Conservation (phyloP, 2,113 vertebrate genomes). For the Xenopus borealis region DNA sequence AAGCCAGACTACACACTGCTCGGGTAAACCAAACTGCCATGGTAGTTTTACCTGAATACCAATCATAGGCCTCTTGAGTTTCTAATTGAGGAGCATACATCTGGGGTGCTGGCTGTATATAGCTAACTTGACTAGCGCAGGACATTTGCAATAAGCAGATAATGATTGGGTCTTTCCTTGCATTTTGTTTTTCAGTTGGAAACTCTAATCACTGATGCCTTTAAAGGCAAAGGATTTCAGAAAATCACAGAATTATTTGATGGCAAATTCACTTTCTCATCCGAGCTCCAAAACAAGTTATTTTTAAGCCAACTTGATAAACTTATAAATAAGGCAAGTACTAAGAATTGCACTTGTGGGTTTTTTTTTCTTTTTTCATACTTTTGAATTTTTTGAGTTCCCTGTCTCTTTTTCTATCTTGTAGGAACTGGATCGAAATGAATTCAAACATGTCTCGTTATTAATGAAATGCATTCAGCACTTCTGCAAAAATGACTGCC, state of each 20-base stretch:
- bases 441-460: slow-evolving; percentile 62
- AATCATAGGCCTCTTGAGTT: too few relatives aligned
- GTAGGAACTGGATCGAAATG: slow-evolving; percentile 74
- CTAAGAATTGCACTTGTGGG: neutral
- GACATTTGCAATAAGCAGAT: too few relatives aligned
- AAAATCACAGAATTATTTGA: slow-evolving; percentile 56
- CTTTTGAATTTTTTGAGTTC: neutral
- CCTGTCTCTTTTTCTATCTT: neutral
- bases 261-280: slow-evolving; percentile 42
- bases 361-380: neutral
- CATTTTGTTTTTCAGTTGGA: slow-evolving; percentile 54
- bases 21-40: too few relatives aligned
- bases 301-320: slow-evolving; percentile 58
- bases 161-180: neutral
- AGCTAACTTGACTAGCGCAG: too few relatives aligned
- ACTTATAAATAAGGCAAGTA: slow-evolving; percentile 58
- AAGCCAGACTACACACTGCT: too few relatives aligned
- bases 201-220: slow-evolving; percentile 53
- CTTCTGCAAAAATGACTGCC: slow-evolving; percentile 55
- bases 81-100: too few relatives aligned
- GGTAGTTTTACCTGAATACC: too few relatives aligned
- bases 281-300: slow-evolving; percentile 56
- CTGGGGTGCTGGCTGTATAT: too few relatives aligned
- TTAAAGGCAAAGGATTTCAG: slow-evolving; percentile 61
- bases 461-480: slow-evolving; percentile 71